phyloP scores from a whole-genome alignment of 2,888 invertebrate genomes.

The Tubiluchus corallicola region DNA sequence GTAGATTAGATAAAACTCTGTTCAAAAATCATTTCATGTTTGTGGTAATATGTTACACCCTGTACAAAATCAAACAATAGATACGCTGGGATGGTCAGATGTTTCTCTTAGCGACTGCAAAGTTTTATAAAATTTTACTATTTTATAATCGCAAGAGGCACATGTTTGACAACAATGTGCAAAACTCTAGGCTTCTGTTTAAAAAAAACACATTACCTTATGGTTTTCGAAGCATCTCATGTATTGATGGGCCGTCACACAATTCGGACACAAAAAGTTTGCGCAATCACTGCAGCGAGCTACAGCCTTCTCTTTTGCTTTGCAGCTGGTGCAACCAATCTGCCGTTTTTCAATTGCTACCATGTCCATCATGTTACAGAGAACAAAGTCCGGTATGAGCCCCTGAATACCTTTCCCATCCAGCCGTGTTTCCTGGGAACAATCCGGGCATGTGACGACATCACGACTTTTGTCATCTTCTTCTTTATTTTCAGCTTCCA shows the following conservation, averaged over 20 bases:
- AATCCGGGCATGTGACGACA: slow-evolving; percentile 35
- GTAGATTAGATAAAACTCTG: background rate
- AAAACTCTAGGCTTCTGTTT: too few species aligned
- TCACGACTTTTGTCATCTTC: slow-evolving; percentile 37
- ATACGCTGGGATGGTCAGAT: too few species aligned
- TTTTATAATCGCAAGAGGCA: too few species aligned
- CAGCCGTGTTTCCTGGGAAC: slow-evolving; percentile 54
- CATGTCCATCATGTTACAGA: slow-evolving; percentile 37
- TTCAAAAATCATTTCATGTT: slow-evolving; percentile 1
- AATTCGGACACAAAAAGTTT: slow-evolving; percentile 77
- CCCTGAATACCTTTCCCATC: slow-evolving; percentile 18
- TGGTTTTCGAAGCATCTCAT: slow-evolving; percentile 95
- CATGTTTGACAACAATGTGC: too few species aligned
- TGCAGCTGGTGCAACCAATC: slow-evolving; percentile 71
- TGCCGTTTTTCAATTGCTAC: slow-evolving; percentile 47
- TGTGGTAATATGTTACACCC: too few species aligned
- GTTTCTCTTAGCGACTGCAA: too few species aligned
- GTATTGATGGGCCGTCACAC: slow-evolving; percentile 84
- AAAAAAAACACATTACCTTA: too few species aligned
- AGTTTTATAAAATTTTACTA: too few species aligned
- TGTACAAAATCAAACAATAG: too few species aligned
- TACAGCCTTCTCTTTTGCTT: slow-evolving; percentile 79
- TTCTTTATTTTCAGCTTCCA: slow-evolving; percentile 36
- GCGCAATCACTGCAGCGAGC: slow-evolving; percentile 87
- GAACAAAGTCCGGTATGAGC: slow-evolving; percentile 66